Conservation (phyloP, 2,797 vertebrate species). For the Cynopterus sphinx region DNA sequence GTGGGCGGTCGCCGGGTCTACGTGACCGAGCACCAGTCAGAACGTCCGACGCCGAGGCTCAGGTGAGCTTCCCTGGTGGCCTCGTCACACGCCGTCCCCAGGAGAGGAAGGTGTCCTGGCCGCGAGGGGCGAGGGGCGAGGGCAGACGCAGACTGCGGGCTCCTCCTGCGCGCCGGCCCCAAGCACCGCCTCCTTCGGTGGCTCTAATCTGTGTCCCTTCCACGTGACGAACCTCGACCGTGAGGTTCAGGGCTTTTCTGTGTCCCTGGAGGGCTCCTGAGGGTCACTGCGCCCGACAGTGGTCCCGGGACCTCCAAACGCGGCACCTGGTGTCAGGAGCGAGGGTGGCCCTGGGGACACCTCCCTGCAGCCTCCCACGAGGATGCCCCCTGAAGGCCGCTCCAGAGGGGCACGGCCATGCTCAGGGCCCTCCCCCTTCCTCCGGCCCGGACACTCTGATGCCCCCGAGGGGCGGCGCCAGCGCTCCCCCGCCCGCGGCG, state of each 20-base stretch:
- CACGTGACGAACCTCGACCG: fast-evolving
- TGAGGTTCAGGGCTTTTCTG: no score
- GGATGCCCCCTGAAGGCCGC: fast-evolving
- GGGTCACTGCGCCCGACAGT: fast-evolving
- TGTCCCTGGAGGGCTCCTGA: neutral
- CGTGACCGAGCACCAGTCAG: fast-evolving
- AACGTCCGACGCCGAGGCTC: fast-evolving
- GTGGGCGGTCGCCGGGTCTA: fast-evolving
- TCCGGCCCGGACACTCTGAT: fast-evolving
- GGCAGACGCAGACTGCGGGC: fast-evolving
- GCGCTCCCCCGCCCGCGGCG: fast-evolving
- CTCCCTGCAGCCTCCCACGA: fast-evolving
- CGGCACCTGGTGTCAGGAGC: neutral
- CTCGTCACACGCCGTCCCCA: fast-evolving
- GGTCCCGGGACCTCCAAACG: neutral
- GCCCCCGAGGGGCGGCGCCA: fast-evolving
- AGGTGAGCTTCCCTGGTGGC: neutral
- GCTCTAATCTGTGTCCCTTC: neutral
- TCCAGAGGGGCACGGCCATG: fast-evolving
- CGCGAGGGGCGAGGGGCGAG: fast-evolving
- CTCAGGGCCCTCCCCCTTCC: neutral
- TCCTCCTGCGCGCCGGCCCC: fast-evolving
- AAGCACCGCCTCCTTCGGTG: fast-evolving
- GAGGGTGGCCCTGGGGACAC: neutral
- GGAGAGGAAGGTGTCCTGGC: neutral